Conservation (phyloP, 2,888 invertebrate species). For the Thecocarcelia acutangulata region DNA sequence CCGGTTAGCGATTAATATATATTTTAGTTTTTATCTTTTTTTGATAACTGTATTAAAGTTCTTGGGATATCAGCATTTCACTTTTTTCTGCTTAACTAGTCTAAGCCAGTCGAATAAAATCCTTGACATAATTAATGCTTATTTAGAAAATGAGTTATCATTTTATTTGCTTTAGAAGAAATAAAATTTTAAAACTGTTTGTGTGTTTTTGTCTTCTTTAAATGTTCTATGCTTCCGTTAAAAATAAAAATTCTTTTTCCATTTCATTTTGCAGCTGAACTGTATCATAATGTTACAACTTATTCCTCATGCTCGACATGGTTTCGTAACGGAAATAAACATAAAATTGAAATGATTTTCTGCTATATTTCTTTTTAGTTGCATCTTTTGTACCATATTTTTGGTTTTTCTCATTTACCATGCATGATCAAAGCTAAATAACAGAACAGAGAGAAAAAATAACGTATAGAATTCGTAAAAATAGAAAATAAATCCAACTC, state of each 20-base stretch:
- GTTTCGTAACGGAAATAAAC: slow-evolving; percentile 67
- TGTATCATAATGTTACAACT: slow-evolving; percentile 39
- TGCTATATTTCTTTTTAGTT: slow-evolving; percentile 44
- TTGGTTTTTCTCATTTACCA: slow-evolving; percentile 59
- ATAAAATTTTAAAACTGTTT: neutral
- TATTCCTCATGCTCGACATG: slow-evolving; percentile 67
- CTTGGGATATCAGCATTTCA: no score
- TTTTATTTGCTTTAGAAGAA: slow-evolving; percentile 16
- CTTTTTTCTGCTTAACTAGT: neutral
- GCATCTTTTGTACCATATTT: neutral
- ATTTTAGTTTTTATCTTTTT: no score
- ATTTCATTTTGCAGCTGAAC: slow-evolving; percentile 44
- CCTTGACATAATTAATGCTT: slow-evolving; percentile 34
- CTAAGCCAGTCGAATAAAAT: slow-evolving; percentile 8
- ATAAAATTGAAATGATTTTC: slow-evolving; percentile 68
- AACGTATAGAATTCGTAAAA: neutral
- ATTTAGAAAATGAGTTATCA: slow-evolving; percentile 28
- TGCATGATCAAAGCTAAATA: slow-evolving; percentile 59
- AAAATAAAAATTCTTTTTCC: slow-evolving; percentile 50
- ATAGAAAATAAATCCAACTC: slow-evolving; percentile 13
- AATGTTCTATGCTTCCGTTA: slow-evolving; percentile 56
- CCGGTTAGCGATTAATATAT: no score
- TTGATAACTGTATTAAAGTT: no score
- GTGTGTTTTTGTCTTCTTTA: slow-evolving; percentile 3
- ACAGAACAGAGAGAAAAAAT: slow-evolving; percentile 21